These are phyloP conservation scores for Lynx canadensis DNA, from an alignment of 2,113 vertebrate genomes.

Conservation along the genomic window DNA sequence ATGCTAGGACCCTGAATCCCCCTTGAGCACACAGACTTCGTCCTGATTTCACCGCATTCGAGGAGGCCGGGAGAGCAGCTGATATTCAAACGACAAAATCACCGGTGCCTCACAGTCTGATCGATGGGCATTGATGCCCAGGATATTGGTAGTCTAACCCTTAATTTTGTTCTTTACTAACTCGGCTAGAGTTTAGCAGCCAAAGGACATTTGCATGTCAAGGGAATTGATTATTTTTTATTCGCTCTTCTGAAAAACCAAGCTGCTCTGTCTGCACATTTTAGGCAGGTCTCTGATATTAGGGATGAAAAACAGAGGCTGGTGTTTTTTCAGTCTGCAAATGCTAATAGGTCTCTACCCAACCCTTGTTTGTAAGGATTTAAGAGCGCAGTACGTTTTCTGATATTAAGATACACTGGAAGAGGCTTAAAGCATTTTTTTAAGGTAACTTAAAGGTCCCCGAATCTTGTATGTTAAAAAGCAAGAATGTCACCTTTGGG, in stretches of 20 bases:
- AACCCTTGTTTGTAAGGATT: neutral
- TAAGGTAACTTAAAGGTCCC: neutral
- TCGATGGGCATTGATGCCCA: neutral
- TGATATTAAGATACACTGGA: neutral
- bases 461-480: neutral
- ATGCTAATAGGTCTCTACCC: neutral
- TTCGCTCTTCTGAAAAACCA: conserved; percentile 8
- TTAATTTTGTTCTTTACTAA: conserved; percentile 25
- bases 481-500: neutral
- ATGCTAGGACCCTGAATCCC: rapidly evolving
- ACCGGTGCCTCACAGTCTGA: neutral
- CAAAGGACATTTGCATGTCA: neutral
- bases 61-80: neutral
- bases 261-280: conserved; percentile 8
- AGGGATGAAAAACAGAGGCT: neutral
- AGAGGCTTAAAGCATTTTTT: neutral
- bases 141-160: neutral
- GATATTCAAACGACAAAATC: neutral
- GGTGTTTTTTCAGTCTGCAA: neutral
- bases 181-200: neutral
- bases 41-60: neutral
- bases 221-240: neutral
- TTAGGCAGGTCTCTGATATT: neutral
- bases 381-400: neutral
- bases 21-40: too few relatives aligned